Evolutionary conservation across 2,888 invertebrate genomes (phyloP), one percentile per base, ranked within the genome.

Genomic region (Abscondita cerata): DNA sequence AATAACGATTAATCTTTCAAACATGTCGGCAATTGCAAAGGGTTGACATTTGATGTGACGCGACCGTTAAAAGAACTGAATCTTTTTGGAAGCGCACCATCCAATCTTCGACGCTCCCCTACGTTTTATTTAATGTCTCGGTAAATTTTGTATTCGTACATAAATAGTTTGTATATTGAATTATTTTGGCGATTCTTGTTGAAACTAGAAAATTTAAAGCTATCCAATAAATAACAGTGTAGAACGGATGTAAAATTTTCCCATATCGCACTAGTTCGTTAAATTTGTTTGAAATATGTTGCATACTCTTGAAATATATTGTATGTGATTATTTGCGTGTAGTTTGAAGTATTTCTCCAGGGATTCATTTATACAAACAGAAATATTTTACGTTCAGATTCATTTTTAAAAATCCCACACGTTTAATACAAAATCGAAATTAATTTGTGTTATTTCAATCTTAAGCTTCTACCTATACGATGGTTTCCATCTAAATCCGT

Each of bases 401-500:
- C 25, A 25, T 25, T 25, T n/a, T 41, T 41, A 41, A 13, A 15
- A 15, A 41, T 41, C 15, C 4, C n/a, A n/a, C n/a, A 6, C 25
- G 25, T 25, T 25, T 25, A 25, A 25, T 25, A 25, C 4, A 25
- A 25, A 25, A 25, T 25, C 2, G 2, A 25, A 25, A 4, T 4
- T 25, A 25, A 6, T 25, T 25, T 25, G 6, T 25, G 25, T 25
- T 25, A 2, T 25, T 25, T 25, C 25, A 25, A 6, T 25, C n/a
- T 25, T 2, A 25, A 25, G 6, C 25, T 2, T 25, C 25, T 25
- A 25, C 25, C 25, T 25, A 25, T 4, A 6, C 2, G 25, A 25
- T 4, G 25, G 2, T 25, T 25, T 77, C 76, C 75, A 75, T 76
- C 76, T 76, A 76, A 78, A 77, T 78, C 78, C 77, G 76, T 67